phyloP scores from a whole-genome alignment of 2,797 vertebrate species.

The Glossophaga mutica region DNA sequence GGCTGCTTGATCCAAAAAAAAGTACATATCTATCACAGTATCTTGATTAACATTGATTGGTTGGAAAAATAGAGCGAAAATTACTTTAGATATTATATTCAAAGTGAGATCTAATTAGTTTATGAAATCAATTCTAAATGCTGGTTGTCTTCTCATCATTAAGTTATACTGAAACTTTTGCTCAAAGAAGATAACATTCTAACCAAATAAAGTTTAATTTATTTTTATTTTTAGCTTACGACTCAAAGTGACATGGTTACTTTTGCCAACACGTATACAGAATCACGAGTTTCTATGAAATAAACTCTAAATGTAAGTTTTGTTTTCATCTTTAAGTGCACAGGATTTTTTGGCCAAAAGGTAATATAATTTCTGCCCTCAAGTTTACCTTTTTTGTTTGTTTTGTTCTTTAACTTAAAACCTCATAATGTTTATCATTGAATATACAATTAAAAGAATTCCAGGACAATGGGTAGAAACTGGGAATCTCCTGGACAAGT shows the following conservation, averaged over 20 bases:
- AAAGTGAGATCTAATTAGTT: background rate
- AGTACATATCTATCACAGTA: background rate
- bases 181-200: background rate
- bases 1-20: background rate
- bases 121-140: conserved; percentile 17
- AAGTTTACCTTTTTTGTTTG: background rate
- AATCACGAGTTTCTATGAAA: background rate
- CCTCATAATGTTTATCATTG: background rate
- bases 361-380: background rate
- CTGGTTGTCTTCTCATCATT: background rate
- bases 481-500: background rate
- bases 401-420: conserved; percentile 15
- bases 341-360: background rate
- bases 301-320: background rate
- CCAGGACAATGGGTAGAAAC: background rate
- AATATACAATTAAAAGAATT: conserved; percentile 2
- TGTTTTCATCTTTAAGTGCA: conserved; percentile 13
- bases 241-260: background rate
- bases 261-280: background rate
- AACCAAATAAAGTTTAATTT: background rate
- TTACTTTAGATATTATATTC: background rate
- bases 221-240: background rate
- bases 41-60: background rate
- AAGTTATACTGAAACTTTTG: background rate
- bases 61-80: background rate